Percentiles rank a stretch among this genome's conserved stretches.
These are phyloP conservation scores for Triops longicaudatus DNA, from an alignment of 1,140 invertebrate genomes.

Conservation along the genomic window DNA sequence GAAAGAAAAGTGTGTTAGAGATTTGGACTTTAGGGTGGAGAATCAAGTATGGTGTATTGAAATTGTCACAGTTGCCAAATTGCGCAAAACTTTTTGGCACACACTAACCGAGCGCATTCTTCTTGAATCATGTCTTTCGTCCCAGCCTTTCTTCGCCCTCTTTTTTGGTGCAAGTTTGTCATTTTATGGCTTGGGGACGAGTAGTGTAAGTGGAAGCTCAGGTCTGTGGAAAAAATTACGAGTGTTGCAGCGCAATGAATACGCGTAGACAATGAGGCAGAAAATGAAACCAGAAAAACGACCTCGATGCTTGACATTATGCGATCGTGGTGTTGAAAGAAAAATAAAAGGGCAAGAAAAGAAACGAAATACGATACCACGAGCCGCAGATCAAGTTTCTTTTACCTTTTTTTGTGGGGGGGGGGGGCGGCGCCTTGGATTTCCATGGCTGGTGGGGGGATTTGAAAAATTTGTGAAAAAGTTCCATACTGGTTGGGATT, in stretches of 20 bases:
- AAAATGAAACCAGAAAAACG: slow-evolving; percentile 3
- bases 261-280: neutral
- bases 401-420: neutral
- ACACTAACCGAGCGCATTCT: neutral
- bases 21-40: no score
- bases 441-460: neutral
- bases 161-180: neutral
- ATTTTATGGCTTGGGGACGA: neutral
- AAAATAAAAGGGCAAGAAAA: neutral
- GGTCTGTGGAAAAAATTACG: neutral
- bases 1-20: no score
- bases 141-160: neutral
- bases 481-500: neutral
- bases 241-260: neutral
- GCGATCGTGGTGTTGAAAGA: neutral
- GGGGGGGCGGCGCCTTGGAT: neutral
- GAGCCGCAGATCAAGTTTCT: neutral
- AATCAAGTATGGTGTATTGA: no score
- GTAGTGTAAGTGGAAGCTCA: neutral
- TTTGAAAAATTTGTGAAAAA: neutral
- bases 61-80: neutral
- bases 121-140: neutral
- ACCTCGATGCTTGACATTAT: neutral
- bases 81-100: neutral
- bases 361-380: neutral